Evolutionary conservation across 2,797 vertebrate species (phyloP).

Genomic region (Hozukius guyotensis): DNA sequence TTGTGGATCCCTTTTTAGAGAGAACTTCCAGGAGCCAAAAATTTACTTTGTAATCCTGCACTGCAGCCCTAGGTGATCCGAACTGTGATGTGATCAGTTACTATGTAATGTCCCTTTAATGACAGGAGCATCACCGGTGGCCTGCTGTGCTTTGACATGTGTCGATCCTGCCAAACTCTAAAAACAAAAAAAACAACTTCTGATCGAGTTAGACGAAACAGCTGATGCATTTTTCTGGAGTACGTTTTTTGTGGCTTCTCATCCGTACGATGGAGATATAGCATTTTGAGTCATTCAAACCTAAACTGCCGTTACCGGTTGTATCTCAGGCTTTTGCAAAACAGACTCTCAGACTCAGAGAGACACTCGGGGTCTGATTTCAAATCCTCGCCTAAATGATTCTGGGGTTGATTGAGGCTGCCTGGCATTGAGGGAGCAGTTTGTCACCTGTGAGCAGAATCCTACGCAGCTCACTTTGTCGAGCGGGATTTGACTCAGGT

Average conservation of each 20-base stretch:
- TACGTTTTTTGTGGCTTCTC: slow-evolving; percentile 28
- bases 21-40: slow-evolving; percentile 35
- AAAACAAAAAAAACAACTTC: slow-evolving; percentile 17
- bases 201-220: slow-evolving; percentile 26
- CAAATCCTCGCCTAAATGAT: slow-evolving; percentile 36
- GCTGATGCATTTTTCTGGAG: slow-evolving; percentile 30
- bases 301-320: slow-evolving; percentile 74
- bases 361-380: slow-evolving; percentile 26
- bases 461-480: slow-evolving; percentile 58
- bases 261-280: slow-evolving; percentile 17
- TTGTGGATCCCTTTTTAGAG: slow-evolving; percentile 41
- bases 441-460: slow-evolving; percentile 41
- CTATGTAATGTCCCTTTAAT: slow-evolving; percentile 64
- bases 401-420: slow-evolving; percentile 61
- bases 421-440: slow-evolving; percentile 42
- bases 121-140: slow-evolving; percentile 53
- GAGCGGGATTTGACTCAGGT: slow-evolving; percentile 79
- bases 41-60: slow-evolving; percentile 31
- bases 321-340: slow-evolving; percentile 75
- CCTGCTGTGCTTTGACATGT: slow-evolving; percentile 74
- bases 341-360: slow-evolving; percentile 25
- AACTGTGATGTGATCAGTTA: slow-evolving; percentile 59
- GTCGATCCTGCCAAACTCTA: slow-evolving; percentile 22
- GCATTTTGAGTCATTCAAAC: slow-evolving; percentile 55
- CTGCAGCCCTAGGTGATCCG: slow-evolving; percentile 45